Conservation (phyloP, 1,140 invertebrate species). For the Calosoma granatense region DNA sequence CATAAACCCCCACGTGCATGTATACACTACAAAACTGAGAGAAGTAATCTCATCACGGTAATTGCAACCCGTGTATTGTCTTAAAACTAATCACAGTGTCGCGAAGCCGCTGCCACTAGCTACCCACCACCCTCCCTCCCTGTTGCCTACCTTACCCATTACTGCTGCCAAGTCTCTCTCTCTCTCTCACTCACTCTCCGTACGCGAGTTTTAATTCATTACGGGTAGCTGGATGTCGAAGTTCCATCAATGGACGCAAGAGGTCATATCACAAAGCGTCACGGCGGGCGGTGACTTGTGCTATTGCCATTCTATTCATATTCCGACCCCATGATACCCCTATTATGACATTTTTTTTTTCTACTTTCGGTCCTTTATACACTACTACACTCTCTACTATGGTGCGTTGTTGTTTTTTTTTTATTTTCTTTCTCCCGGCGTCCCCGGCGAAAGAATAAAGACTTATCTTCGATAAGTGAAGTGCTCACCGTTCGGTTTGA, state of each 20-base stretch:
- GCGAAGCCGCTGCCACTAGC: no score
- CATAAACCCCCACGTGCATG: no score
- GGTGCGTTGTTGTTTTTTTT: no score
- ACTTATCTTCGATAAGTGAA: no score
- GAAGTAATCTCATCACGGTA: not conserved
- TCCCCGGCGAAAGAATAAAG: no score
- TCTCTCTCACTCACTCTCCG: not conserved
- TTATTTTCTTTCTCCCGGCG: no score
- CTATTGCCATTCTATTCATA: constrained; percentile 11
- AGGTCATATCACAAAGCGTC: not conserved
- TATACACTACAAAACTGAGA: no score
- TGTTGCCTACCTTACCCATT: no score
- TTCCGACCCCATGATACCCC: constrained; percentile 7
- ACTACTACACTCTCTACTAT: no score
- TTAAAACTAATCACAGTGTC: not conserved
- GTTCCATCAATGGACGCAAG: not conserved
- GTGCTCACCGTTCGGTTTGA: no score
- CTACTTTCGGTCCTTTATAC: constrained; percentile 6
- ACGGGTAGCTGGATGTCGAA: not conserved
- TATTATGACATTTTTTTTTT: constrained; percentile 7
- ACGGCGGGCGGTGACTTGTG: not conserved
- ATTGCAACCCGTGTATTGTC: not conserved
- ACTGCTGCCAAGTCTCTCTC: no score
- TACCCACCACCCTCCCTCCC: no score
- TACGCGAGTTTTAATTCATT: not conserved